These are phyloP conservation scores for Himalopsyche tibetana DNA, from an alignment of 2,888 invertebrate genomes.

Conservation along the genomic window DNA sequence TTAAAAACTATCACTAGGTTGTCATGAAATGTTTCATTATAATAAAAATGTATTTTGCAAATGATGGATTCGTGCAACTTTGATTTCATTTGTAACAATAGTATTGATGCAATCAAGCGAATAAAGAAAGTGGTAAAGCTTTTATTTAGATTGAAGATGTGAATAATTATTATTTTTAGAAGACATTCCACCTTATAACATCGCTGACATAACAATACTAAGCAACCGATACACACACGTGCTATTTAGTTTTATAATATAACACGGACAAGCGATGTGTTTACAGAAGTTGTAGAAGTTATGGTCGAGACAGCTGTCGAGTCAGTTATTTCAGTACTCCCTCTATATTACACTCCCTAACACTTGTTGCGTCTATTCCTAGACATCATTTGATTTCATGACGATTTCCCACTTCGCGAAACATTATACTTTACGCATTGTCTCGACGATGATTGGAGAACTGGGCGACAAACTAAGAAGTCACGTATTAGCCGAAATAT, in stretches of 20 bases:
- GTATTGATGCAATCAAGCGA: no score
- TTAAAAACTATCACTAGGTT: no score
- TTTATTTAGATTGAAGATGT: no score
- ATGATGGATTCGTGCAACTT: no score
- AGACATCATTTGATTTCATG: constrained; percentile 9
- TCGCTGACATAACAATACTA: constrained; percentile 7
- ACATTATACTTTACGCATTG: constrained; percentile 17
- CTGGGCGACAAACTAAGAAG: no score
- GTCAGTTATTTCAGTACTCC: constrained; percentile 19
- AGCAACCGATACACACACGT: constrained; percentile 6
- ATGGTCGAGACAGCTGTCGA: constrained; percentile 30
- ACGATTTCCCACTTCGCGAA: constrained; percentile 14
- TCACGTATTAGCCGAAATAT: no score
- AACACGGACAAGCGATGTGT: not conserved
- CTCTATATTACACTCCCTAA: constrained; percentile 15
- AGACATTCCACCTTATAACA: constrained; percentile 4
- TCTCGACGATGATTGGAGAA: not conserved
- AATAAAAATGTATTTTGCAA: no score
- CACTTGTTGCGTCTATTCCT: constrained; percentile 32
- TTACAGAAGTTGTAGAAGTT: constrained; percentile 18
- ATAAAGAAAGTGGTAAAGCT: no score
- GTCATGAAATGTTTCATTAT: no score
- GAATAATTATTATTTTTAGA: not conserved
- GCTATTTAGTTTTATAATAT: not conserved
- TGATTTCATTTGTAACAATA: no score